These are phyloP conservation scores for Alexandromys fortis DNA, from an alignment of 2,113 vertebrate species.

Conservation along the genomic window DNA sequence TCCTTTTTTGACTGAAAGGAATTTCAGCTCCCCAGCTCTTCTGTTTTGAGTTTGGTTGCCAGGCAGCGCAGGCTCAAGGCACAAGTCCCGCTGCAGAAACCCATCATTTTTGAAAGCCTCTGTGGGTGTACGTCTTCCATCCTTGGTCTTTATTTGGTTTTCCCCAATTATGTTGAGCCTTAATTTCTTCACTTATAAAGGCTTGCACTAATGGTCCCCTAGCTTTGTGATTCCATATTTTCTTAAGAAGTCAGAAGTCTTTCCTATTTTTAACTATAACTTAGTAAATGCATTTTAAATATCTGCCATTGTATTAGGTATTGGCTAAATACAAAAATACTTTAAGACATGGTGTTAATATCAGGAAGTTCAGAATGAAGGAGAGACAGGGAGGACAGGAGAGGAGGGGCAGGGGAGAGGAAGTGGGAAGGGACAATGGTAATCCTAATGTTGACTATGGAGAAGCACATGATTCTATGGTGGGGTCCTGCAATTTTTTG, in stretches of 20 bases:
- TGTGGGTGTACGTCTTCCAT: background rate
- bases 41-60: background rate
- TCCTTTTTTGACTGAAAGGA: background rate
- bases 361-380: background rate
- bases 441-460: background rate
- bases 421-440: background rate
- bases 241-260: conserved; percentile 20
- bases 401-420: accelerated
- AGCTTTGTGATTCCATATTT: background rate
- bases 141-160: background rate
- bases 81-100: background rate
- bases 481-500: background rate
- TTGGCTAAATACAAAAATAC: background rate
- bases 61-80: background rate
- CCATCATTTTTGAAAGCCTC: background rate
- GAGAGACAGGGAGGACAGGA: accelerated
- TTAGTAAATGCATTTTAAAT: conserved; percentile 24
- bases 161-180: background rate
- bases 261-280: conserved; percentile 36
- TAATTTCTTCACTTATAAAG: conserved; percentile 1
- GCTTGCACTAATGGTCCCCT: background rate
- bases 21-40: background rate
- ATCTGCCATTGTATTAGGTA: background rate
- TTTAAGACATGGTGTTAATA: background rate
- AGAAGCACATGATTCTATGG: background rate